Evolutionary conservation across 2,797 vertebrate genomes (phyloP), one percentile per base, ranked within the genome.

Genomic region (Ataeniobius toweri): DNA sequence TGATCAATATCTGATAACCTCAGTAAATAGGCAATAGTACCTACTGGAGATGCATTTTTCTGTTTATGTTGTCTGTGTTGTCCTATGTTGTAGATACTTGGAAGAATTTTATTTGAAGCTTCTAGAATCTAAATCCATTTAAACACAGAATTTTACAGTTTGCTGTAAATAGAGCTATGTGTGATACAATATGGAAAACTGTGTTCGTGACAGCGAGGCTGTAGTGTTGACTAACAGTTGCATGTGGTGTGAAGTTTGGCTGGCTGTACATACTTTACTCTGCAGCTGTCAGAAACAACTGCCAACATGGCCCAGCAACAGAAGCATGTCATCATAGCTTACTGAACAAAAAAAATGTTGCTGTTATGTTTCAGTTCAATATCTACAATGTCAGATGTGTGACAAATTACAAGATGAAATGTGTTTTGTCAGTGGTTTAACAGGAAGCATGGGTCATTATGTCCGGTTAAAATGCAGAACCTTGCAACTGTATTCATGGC

Each of bases 271-370:
- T 24, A 65, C 73, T 84, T 77, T 80, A 69, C 77, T 82, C 75
- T 80, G 85, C 90, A 94, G 92, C 91, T 94, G 91, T 93, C 85
- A 79, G 55, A 85, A 86, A 87, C 89, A 90, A 80, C 89, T 93
- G 90, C 82, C 83, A 75, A 31, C 81, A 75, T 77, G 55, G 59
- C 51, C 20, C 44, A 39, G n/a, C 3, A 24, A 74, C 84, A 85
- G 39, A 56, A 70, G 48, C 44, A 20, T 55, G 41, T 58, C 50
- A 46, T 51, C 69, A 55, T 31, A 53, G 48, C 46, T 61, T 74
- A 53, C 46, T 44, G 48, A 83, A 80, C 44, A 24, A 71, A 41
- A 41, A 58, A 63, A 63, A 73, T 68, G 10, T 28, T 0, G 36
- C 56, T 24, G 18, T 53, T 31, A 22, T 74, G 56, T 75, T 71